A percentile compares a stretch with the other conserved stretches of the same genome.
Conservation (phyloP, 2,888 invertebrate species). For the Reticulitermes lucifugus region DNA sequence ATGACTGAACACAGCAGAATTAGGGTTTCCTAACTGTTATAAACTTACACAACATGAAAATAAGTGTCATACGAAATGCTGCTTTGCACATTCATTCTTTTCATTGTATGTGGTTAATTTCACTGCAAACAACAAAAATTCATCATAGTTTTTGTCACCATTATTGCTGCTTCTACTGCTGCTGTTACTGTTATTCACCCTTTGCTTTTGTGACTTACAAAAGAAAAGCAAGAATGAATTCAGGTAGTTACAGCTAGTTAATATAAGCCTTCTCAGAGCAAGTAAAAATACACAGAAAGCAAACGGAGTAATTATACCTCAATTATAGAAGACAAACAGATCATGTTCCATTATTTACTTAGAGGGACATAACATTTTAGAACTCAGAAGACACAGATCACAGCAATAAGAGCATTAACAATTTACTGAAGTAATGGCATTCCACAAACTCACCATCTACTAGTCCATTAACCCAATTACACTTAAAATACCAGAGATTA, state of each 20-base stretch:
- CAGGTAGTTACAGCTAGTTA: not conserved
- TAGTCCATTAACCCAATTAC: slow-evolving; percentile 18
- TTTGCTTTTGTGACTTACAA: not conserved
- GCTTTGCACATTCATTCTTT: not conserved
- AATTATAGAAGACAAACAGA: not conserved
- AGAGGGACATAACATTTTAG: not conserved
- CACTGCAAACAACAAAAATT: not conserved
- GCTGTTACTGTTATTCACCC: not conserved
- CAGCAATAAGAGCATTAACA: not conserved
- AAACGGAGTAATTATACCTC: slow-evolving; percentile 5
- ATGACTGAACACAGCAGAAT: no score
- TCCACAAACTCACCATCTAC: not conserved
- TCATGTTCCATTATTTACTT: not conserved
- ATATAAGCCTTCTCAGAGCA: slow-evolving; percentile 20
- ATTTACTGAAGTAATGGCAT: slow-evolving; percentile 3
- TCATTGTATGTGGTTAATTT: not conserved
- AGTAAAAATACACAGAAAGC: slow-evolving; percentile 18
- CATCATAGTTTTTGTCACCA: no score
- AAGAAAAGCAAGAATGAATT: slow-evolving; percentile 1
- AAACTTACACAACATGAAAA: not conserved
- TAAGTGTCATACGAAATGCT: not conserved
- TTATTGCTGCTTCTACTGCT: not conserved
- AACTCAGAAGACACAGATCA: not conserved
- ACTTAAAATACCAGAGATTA: slow-evolving; percentile 17
- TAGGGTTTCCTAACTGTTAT: no score